Base-by-base conservation (phyloP, 2,888 invertebrate genomes). In the Caradrina clavipalpis region DNA sequence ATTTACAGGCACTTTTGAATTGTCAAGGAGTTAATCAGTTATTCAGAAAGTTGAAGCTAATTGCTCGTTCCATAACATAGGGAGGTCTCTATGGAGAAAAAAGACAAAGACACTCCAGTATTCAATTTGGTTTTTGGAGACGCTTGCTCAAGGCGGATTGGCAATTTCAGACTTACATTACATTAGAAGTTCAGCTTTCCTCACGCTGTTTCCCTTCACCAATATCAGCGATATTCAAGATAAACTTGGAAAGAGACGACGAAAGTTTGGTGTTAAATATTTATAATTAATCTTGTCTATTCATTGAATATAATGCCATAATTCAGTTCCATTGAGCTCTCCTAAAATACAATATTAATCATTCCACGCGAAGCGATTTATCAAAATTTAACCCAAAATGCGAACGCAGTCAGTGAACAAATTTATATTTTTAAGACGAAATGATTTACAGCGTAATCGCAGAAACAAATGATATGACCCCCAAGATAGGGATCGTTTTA, bases 401-500 rank as follows among this genome's bases (percentile, higher is more conserved):
- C 49, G 59, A 54, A 50, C 55, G 45, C 58, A 71, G 70, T 70
- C 75, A 75, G 55, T 42, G 57, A 11, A 47, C 21, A 58, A 78
- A 78, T 77, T 76, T 72, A 66, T 69, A 63, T 69, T 76, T 73
- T 72, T 67, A 63, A 65, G 31, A 42, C 57, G 50, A 66, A 67
- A 73, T 78, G 81, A 79, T 76, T 66, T 69, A 81, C 64, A 45
- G 61, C 53, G 49, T 73, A 77, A 81, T 81, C 61, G 39, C 50
- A 61, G 49, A 65, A 80, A 82, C 82, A 80, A 82, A 81, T 74
- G 70, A 76, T 67, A 64, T 66, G 66, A 64, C 55, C 59, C 60
- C 53, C 26, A 54, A 78, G 54, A 61, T 58, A 58, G 61, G 13
- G 58, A 47, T 19, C 64, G 70, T 75, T 81, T 77, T 79, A 77